Percentiles rank a stretch among this genome's conserved stretches.
Conservation (phyloP, 2,797 vertebrate genomes). For the Peromyscus aztecus region DNA sequence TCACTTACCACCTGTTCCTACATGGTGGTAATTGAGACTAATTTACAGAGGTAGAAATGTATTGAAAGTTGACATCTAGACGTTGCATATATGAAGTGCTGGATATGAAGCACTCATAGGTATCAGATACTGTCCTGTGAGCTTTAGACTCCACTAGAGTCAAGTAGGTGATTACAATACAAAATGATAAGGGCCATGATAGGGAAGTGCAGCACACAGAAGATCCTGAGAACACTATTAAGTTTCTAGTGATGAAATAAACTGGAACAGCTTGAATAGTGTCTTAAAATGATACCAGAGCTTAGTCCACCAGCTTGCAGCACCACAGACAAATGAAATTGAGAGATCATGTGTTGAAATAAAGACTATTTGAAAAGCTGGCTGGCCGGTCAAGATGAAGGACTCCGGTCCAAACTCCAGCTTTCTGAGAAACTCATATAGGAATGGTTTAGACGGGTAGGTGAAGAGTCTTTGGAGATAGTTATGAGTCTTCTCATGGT, state of each 20-base stretch:
- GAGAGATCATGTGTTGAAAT: neutral
- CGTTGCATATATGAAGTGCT: neutral
- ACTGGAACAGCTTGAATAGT: neutral
- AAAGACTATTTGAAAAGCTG: neutral
- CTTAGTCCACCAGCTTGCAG: neutral
- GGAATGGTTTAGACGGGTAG: neutral
- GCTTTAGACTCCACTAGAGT: neutral
- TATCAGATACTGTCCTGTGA: neutral
- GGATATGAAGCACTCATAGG: neutral
- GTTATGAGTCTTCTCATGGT: neutral
- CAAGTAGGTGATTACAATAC: neutral
- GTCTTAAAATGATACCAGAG: neutral
- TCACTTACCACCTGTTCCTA: neutral
- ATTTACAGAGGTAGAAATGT: constrained; percentile 12
- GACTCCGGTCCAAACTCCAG: neutral
- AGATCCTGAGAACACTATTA: neutral
- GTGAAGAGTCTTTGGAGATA: neutral
- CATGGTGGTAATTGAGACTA: neutral
- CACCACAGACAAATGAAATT: neutral
- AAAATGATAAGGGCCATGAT: neutral
- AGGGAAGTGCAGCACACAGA: neutral
- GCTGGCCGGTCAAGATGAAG: neutral
- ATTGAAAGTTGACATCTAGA: neutral
- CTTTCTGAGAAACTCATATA: neutral
- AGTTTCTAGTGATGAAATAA: neutral